Evolutionary conservation across 2,888 invertebrate species (phyloP), one percentile per base, ranked within the genome.

Genomic region (Neoaliturus tenellus): DNA sequence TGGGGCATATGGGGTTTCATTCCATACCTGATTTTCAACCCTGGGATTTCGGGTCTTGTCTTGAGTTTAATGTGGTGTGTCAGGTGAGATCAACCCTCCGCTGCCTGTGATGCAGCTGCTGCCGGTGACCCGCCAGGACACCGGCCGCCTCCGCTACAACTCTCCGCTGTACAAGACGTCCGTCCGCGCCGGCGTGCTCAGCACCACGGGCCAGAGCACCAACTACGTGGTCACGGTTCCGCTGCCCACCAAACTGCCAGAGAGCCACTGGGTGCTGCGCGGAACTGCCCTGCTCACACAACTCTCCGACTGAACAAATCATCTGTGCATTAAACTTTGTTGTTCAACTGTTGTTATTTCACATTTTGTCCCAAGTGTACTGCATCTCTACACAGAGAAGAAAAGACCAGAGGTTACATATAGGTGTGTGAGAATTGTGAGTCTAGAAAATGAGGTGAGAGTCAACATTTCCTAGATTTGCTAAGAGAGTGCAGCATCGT

Each of bases 151-250:
- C 1, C 91, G 95, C 87, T 97, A 97, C 89, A 91, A 93, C 81
- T 93, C 95, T 25, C 98, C 98, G 0, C 91, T 98, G 17, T 98
- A 98, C 90, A 98, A 98, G 91, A 98, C 98, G 0, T 95, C 96
- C 41, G 94, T 96, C 87, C 92, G 98, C 84, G 96, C 97, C 28
- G 98, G 98, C 58, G 94, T 94, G 0, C 92, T 98, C 17, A 97
- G 97, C 8, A 98, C 98, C 0, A 98, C 98, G 0, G 98, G 98
- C 0, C 98, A 98, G 91, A 98, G 97, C 88, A 98, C 98, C 0
- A 98, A 98, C 92, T 98, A 98, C 89, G 96, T 98, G 41, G 92
- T 98, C 62, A 92, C 96, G 0, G 94, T 98, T 85, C 91, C 96
- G 39, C 89, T 98, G 78, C 94, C 95, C 0, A 93, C 96, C 0